phyloP scores from a whole-genome alignment of 2,113 vertebrate genomes.

The Mormoops blainvillei region DNA sequence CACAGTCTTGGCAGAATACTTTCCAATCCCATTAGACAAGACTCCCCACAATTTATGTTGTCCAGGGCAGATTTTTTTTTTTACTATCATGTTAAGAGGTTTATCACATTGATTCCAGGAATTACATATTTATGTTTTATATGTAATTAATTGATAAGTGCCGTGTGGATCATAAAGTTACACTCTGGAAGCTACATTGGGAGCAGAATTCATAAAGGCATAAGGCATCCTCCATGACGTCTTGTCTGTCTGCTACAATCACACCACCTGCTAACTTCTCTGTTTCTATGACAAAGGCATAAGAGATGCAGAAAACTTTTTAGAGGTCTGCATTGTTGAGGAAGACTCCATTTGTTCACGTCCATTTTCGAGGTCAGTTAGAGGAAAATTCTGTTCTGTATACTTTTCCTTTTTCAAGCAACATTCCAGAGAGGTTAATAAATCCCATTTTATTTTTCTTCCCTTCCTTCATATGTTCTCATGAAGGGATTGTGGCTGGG shows the following conservation, averaged over 20 bases:
- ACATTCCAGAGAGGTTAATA: background rate
- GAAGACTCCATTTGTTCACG: background rate
- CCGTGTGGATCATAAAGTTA: background rate
- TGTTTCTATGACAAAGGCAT: background rate
- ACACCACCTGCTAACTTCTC: background rate
- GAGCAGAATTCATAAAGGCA: background rate
- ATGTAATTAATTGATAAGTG: background rate
- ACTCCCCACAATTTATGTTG: background rate
- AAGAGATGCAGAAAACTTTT: background rate
- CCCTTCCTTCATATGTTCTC: background rate
- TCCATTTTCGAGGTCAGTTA: background rate
- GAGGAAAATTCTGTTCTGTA: background rate
- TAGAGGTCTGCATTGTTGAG: background rate
- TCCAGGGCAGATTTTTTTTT: background rate
- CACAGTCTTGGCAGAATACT: background rate
- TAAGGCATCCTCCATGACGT: fast-evolving
- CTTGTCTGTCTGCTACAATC: background rate
- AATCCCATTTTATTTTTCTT: background rate
- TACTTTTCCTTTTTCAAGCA: background rate
- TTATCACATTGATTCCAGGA: background rate
- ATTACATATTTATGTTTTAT: background rate
- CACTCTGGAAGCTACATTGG: background rate
- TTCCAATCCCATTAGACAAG: background rate
- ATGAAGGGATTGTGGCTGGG: background rate
- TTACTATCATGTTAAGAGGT: background rate